Percentiles rank a stretch among this genome's conserved stretches.
These are phyloP conservation scores for Malthinus seriepunctatus DNA, from an alignment of 2,888 invertebrate genomes.

Conservation along the genomic window DNA sequence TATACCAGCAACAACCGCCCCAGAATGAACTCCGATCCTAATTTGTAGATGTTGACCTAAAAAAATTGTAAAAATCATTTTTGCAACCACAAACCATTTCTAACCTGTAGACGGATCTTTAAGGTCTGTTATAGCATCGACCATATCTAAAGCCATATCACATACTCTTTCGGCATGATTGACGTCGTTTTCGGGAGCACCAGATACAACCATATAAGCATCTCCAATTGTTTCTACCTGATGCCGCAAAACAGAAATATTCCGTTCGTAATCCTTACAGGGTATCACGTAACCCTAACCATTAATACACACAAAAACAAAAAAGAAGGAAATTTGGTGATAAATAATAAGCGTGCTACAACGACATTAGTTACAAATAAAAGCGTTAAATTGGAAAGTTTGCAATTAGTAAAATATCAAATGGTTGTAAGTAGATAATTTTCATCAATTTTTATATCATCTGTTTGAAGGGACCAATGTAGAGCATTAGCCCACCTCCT, in stretches of 20 bases:
- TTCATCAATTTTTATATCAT: too few species aligned
- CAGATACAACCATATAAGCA: slow-evolving; percentile 97
- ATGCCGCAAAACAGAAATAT: slow-evolving; percentile 32
- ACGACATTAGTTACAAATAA: too few species aligned
- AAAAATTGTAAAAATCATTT: background rate
- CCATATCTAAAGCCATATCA: slow-evolving; percentile 96
- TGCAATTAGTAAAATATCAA: too few species aligned
- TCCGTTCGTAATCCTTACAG: slow-evolving; percentile 29
- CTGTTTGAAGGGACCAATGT: too few species aligned
- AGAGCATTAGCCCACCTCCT: too few species aligned
- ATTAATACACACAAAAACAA: slow-evolving; percentile 33
- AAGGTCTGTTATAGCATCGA: slow-evolving; percentile 87
- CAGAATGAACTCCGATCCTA: slow-evolving; percentile 87
- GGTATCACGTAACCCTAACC: slow-evolving; percentile 28
- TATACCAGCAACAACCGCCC: slow-evolving; percentile 91
- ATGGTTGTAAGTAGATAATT: too few species aligned
- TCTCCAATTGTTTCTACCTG: slow-evolving; percentile 98
- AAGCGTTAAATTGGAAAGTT: too few species aligned
- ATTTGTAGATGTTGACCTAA: slow-evolving; percentile 79
- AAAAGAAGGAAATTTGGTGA: slow-evolving; percentile 23
- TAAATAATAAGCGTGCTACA: too few species aligned
- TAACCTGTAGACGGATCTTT: slow-evolving; percentile 90
- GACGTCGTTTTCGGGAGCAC: slow-evolving; percentile 86
- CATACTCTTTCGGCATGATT: slow-evolving; percentile 92
- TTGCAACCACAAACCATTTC: background rate